Evolutionary conservation across 2,797 vertebrate genomes (phyloP).

Genomic region (Poecilia picta): DNA sequence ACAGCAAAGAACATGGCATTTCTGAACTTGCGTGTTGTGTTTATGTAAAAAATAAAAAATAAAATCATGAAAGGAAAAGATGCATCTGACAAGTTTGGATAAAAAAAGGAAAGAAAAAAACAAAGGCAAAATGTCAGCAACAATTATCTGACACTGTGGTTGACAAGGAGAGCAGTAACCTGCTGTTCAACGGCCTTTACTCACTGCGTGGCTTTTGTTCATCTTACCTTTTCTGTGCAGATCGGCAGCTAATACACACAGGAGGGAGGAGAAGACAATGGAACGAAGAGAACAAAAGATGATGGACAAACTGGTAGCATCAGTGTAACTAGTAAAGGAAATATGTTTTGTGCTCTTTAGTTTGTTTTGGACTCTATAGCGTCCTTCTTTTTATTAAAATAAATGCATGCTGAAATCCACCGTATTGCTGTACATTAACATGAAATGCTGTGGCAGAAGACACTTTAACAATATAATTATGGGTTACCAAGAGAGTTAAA

Average conservation of each 20-base stretch:
- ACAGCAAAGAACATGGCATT: constrained; percentile 73
- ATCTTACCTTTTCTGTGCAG: constrained; percentile 49
- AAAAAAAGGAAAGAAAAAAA: constrained; percentile 77
- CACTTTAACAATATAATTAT: background rate
- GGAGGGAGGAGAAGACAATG: background rate
- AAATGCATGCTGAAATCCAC: background rate
- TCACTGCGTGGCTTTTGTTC: constrained; percentile 52
- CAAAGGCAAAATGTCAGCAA: constrained; percentile 81
- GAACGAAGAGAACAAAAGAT: background rate
- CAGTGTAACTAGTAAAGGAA: background rate
- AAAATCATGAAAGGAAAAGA: constrained; percentile 57
- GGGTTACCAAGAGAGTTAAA: background rate
- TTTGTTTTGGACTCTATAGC: no score
- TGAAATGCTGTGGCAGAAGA: background rate
- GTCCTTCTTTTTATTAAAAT: background rate
- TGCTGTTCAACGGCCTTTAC: constrained; percentile 82
- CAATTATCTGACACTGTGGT: constrained; percentile 77
- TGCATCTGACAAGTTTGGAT: constrained; percentile 73
- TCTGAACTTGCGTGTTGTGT: constrained; percentile 55
- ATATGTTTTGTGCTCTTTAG: background rate
- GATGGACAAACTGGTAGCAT: background rate
- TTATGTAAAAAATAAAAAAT: constrained; percentile 65
- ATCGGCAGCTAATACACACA: constrained; percentile 31
- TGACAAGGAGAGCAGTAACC: constrained; percentile 70
- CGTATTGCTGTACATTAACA: background rate